Evolutionary conservation across 2,888 invertebrate genomes (phyloP), one percentile per base, ranked within the genome.

Genomic region (Gari tellinella): DNA sequence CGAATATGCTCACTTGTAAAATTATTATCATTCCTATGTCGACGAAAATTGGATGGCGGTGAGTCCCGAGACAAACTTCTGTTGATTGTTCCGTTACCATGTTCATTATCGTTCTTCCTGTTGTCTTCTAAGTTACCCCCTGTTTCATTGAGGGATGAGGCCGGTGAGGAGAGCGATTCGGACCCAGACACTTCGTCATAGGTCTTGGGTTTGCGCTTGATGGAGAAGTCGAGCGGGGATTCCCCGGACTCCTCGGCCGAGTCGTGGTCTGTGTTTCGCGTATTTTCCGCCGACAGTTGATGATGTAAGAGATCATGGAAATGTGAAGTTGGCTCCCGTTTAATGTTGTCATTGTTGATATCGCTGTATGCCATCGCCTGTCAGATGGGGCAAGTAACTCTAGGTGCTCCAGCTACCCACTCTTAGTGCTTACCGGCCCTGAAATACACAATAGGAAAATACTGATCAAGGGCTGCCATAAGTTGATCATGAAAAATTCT

Each of bases 161-260:
- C 75, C 5, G 84, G 82, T 2, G 84, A 84, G 10, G 77, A 78
- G 15, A 72, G 45, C 12, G 84, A 84, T 10, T 82, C 84, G 10
- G 75, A 77, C 8, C 81, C 80, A 8, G 82, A 84, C 10, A 67
- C 64, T 41, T 82, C 84, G 49, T 81, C 75, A 52, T 79, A 82
- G 40, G 68, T 74, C 46, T 63, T 68, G 52, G 81, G 74, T 75
- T 78, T 83, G 31, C 83, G 65, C 66, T 86, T 86, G 41, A 85
- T 77, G 10, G 85, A 85, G 63, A 86, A 86, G 66, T 86, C 86
- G n/a, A 86, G 66, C 31, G 86, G 86, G 8, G 80, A 81, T 45
- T 86, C 84, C 15, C 72, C 77, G 7, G 80, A 80, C 25, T 84
- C 84, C 23, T 84, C 84, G 12, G 82, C 80, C 8, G 82, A 82